Evolutionary conservation across 2,888 invertebrate genomes (phyloP).

Genomic region (Drosophila sordidula): DNA sequence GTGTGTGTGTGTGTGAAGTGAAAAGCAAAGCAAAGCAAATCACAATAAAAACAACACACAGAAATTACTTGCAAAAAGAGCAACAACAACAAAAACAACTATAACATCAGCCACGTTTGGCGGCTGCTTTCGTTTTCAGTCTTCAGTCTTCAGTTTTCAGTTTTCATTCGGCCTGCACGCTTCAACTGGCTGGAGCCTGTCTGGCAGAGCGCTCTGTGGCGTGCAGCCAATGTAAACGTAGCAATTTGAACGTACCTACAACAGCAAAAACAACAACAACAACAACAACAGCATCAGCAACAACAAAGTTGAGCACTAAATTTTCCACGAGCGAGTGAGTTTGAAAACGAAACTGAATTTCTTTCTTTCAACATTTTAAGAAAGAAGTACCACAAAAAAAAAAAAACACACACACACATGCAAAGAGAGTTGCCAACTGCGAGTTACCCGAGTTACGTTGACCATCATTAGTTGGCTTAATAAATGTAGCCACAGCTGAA

Average conservation of each 20-base stretch:
- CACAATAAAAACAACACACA: slow-evolving; percentile 37
- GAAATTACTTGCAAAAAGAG: slow-evolving; percentile 58
- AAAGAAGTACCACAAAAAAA: slow-evolving; percentile 8
- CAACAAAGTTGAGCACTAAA: slow-evolving; percentile 68
- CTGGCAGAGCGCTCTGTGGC: slow-evolving; percentile 43
- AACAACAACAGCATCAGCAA: slow-evolving; percentile 16
- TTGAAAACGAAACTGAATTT: slow-evolving; percentile 76
- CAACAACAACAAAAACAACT: slow-evolving; percentile 5
- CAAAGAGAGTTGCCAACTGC: slow-evolving; percentile 19
- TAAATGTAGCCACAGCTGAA: slow-evolving; percentile 64
- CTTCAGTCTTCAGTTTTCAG: slow-evolving; percentile 52
- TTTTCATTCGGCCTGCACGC: slow-evolving; percentile 73
- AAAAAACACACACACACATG: neutral
- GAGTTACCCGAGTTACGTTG: slow-evolving; percentile 62
- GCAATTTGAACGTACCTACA: slow-evolving; percentile 62
- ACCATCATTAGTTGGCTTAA: slow-evolving; percentile 77
- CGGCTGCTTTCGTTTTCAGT: slow-evolving; percentile 69
- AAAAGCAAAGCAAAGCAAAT: slow-evolving; percentile 65
- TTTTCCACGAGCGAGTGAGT: slow-evolving; percentile 78
- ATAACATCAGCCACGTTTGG: slow-evolving; percentile 28
- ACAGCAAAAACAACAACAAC: slow-evolving; percentile 10
- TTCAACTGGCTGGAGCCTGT: slow-evolving; percentile 67
- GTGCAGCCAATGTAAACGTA: slow-evolving; percentile 71
- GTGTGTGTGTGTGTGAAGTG: slow-evolving; percentile 55
- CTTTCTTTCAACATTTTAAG: slow-evolving; percentile 56